phyloP scores from a whole-genome alignment of 2,888 invertebrate genomes.

The Drosophila anomalata region DNA sequence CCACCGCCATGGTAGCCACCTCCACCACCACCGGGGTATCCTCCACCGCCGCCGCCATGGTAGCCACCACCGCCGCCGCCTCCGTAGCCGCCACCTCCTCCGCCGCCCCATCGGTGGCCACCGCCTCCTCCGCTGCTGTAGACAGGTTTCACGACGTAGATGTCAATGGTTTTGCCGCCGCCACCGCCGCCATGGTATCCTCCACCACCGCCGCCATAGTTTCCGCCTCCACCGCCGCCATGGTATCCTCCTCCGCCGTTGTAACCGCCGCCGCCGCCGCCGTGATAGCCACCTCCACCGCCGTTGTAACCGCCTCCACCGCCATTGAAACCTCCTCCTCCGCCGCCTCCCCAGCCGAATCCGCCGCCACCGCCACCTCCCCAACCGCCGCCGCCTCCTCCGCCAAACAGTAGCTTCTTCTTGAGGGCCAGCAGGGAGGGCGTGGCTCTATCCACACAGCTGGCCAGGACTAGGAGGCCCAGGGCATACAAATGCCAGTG shows the following conservation, averaged over 20 bases:
- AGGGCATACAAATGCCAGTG: constrained; percentile 30
- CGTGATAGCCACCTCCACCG: constrained; percentile 32
- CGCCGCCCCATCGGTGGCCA: constrained; percentile 29
- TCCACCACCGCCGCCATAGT: constrained; percentile 36
- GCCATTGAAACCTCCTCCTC: constrained; percentile 13
- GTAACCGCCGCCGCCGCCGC: constrained; percentile 29
- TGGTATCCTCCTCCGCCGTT: constrained; percentile 33
- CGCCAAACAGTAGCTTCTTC: constrained; percentile 58
- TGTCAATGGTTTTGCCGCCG: constrained; percentile 36
- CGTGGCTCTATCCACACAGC: constrained; percentile 49
- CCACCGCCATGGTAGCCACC: constrained; percentile 25
- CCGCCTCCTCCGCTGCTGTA: constrained; percentile 41
- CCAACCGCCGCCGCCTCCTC: constrained; percentile 18
- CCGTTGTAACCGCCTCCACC: constrained; percentile 28
- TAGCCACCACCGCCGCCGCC: constrained; percentile 10
- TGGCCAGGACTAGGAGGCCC: constrained; percentile 50
- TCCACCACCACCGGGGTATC: constrained; percentile 8
- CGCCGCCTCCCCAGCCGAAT: constrained; percentile 42
- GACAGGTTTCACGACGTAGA: constrained; percentile 35
- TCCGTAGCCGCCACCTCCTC: constrained; percentile 17
- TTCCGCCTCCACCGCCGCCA: constrained; percentile 34
- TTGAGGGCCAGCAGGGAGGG: constrained; percentile 57
- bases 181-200: constrained; percentile 23
- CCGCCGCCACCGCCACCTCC: constrained; percentile 31
- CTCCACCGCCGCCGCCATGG: constrained; percentile 20